These are phyloP conservation scores for Archips xylosteana DNA, from an alignment of 2,888 invertebrate genomes.

Conservation along the genomic window DNA sequence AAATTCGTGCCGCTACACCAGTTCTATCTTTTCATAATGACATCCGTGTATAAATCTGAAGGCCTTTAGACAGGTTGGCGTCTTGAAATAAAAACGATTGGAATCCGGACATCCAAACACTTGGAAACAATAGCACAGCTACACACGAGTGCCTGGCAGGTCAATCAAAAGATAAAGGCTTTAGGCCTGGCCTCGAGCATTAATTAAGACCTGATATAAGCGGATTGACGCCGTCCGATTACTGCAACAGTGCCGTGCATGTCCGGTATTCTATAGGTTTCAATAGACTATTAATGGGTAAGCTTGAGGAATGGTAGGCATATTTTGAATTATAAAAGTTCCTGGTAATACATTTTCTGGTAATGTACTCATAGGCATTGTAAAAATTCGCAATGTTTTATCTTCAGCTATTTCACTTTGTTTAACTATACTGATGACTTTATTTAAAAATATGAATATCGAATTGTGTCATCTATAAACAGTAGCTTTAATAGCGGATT, in stretches of 20 bases:
- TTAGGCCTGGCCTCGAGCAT: slow-evolving; percentile 62
- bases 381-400: too few species aligned
- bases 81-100: slow-evolving; percentile 17
- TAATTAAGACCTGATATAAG: slow-evolving; percentile 76
- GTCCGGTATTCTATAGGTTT: slow-evolving; percentile 46
- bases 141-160: slow-evolving; percentile 54
- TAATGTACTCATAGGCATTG: background rate
- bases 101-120: slow-evolving; percentile 34
- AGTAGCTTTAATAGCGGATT: background rate
- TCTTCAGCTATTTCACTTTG: too few species aligned
- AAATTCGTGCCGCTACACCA: slow-evolving; percentile 9
- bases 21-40: slow-evolving; percentile 17
- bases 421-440: too few species aligned
- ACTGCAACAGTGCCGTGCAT: slow-evolving; percentile 42
- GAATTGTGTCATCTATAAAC: too few species aligned
- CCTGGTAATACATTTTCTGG: background rate
- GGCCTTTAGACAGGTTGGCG: slow-evolving; percentile 19
- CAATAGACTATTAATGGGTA: slow-evolving; percentile 46
- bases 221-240: slow-evolving; percentile 67
- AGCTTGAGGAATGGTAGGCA: slow-evolving; percentile 18
- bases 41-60: slow-evolving; percentile 19
- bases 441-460: too few species aligned
- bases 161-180: slow-evolving; percentile 82
- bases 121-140: slow-evolving; percentile 30
- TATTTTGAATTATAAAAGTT: too few species aligned